Base-by-base conservation (phyloP, 2,113 vertebrate species). In the Okapia johnstoni region DNA sequence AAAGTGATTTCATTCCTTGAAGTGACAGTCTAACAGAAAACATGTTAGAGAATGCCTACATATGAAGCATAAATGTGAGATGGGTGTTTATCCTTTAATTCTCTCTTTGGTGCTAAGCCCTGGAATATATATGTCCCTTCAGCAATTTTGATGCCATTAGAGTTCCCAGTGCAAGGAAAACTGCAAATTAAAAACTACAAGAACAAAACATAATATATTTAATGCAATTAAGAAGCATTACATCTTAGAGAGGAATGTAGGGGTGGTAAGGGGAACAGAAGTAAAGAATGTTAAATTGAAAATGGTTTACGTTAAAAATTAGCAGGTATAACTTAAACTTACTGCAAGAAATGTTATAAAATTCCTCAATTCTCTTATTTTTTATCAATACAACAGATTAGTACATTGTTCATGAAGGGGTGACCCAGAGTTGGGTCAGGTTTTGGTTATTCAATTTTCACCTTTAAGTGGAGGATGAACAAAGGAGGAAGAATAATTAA, bases 401-500 rank as follows among this genome's bases (percentile, higher is more conserved):
- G 40, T 7, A 21, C 40, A 54, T 7, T 40, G 25, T 76, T 70
- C 13, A 19, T 6, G 33, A 91, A 79, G n/a, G 36, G 21, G 13
- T 28, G 21, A 88, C n/a, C 26, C 40, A 73, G 33, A 80, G 46
- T 21, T 73, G 76, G 61, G 73, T 43, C n/a, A 85, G 77, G 30
- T 79, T 86, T 84, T 46, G 26, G 26, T 40, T 48, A 89, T 2
- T 54, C 26, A 80, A 88, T 60, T 79, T 86, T 97, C 63, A 66
- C 46, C 57, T 86, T 79, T 88, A 89, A 88, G 48, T 48, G 40
- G 87, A 96, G 25, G 46, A 89, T n/a, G 36, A 88, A 96, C 84
- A n/a, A 93, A 97, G 81, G 12, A 95, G 84, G 46, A 93, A 81
- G 50, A 95, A 87, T 25, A 96, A 61, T 91, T 26, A 77, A 87